Evolutionary conservation across 2,797 vertebrate species (phyloP), one percentile per base, ranked within the genome.

Genomic region (Mormyrus proboscirostris): DNA sequence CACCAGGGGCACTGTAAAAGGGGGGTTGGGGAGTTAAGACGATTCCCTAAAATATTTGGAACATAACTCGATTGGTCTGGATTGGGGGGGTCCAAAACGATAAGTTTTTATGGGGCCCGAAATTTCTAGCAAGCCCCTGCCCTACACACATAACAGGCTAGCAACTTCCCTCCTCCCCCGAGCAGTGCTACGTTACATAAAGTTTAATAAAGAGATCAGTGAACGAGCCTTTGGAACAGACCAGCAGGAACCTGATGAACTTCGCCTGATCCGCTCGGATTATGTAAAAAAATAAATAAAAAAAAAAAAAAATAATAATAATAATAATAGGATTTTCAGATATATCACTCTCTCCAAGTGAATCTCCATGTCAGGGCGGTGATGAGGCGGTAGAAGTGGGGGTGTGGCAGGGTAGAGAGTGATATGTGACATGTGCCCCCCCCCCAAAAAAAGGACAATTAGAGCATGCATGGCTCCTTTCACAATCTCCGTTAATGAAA

Each of bases 241-340:
- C 8, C 50, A 82, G 41, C 29, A 5, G 10, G 22, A 12, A 89
- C 55, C 59, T 89, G 85, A 92, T 89, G 84, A 89, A 90, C 89
- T 89, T 88, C 62, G 88, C 89, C 83, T 51, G 88, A 87, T 87
- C 49, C 1, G 85, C 51, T 84, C 62, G 87, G 84, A 86, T 90
- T 88, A 90, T 25, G 82, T 89, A 91, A 92, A 92, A 92, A 91
- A 83, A 29, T n/a, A n/a, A n/a, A n/a, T n/a, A n/a, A n/a, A n/a
- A n/a, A n/a, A n/a, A 69, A 47, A 93, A 91, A 25, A 1, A 3
- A 29, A 29, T 29, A 69, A 47, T 93, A 91, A 25, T 1, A 3
- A 51, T 16, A 5, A 55, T 57, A 8, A 62, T 62, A 62, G 91
- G 92, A 95, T 94, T 94, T 95, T 93, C 94, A 95, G 94, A 95